Evolutionary conservation across 1,140 invertebrate genomes (phyloP).

Genomic region (Neoseiulus cucumeris): DNA sequence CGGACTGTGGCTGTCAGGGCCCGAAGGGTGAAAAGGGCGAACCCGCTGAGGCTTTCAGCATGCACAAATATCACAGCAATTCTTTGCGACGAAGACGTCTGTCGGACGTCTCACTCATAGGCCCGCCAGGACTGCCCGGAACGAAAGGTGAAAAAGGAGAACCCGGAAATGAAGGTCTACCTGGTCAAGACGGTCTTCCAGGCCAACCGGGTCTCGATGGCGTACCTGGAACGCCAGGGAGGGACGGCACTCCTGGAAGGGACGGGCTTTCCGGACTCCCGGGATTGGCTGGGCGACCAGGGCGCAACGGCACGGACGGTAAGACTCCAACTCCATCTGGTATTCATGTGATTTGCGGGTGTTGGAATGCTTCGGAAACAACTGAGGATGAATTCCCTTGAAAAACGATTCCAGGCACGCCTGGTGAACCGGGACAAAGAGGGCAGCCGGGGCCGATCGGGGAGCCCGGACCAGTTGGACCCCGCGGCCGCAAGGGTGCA

Average conservation of each 20-base stretch:
- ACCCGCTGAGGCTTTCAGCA: too few species aligned
- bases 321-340: not conserved
- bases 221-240: constrained; percentile 17
- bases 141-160: constrained; percentile 5
- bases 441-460: constrained; percentile 22
- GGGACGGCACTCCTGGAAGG: constrained; percentile 15
- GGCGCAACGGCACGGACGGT: constrained; percentile 19
- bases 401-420: not conserved
- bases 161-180: not conserved
- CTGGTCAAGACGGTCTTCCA: not conserved
- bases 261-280: constrained; percentile 15
- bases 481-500: constrained; percentile 20
- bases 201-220: constrained; percentile 19
- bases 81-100: not conserved
- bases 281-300: constrained; percentile 19
- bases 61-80: too few species aligned
- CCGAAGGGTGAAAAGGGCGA: too few species aligned
- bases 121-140: not conserved
- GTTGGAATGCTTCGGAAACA: too few species aligned
- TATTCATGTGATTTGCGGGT: not conserved
- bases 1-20: too few species aligned
- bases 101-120: not conserved
- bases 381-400: too few species aligned
- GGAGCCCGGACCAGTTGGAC: constrained; percentile 21
- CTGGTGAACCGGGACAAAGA: constrained; percentile 12